These are phyloP conservation scores for Tiliqua scincoides DNA, from an alignment of 2,113 vertebrate genomes.

Conservation along the genomic window DNA sequence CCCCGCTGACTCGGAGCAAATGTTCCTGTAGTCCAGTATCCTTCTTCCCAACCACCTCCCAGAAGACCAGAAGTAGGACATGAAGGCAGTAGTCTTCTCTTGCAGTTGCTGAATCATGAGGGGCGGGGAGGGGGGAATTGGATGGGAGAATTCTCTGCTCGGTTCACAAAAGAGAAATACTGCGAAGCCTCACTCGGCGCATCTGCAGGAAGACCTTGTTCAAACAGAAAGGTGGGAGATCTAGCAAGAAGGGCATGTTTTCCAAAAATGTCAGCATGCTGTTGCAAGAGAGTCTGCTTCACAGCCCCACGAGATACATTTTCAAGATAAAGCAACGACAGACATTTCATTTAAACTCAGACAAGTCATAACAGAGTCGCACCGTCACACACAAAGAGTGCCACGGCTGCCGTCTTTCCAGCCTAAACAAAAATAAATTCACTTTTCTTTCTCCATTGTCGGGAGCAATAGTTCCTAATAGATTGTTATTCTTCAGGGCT, in stretches of 20 bases:
- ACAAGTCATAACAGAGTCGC: conserved; percentile 50
- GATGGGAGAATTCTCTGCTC: neutral
- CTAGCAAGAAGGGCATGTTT: neutral
- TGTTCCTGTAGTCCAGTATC: too few relatives aligned
- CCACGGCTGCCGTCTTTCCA: conserved; percentile 47
- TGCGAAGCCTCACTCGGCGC: neutral
- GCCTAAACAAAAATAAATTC: conserved; percentile 63
- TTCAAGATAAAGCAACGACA: conserved; percentile 51
- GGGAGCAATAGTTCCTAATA: conserved; percentile 7
- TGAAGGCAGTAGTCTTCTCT: too few relatives aligned
- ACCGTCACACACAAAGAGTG: conserved; percentile 31
- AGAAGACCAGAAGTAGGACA: too few relatives aligned
- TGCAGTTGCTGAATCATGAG: neutral
- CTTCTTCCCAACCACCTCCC: too few relatives aligned
- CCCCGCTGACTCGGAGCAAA: too few relatives aligned
- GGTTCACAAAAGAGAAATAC: conserved; percentile 35
- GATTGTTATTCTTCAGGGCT: conserved; percentile 10
- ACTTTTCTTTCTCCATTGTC: neutral
- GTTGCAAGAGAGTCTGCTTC: conserved; percentile 24
- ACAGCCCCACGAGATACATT: conserved; percentile 26
- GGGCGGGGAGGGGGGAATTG: neutral
- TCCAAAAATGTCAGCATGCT: conserved; percentile 34
- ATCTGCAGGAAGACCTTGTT: neutral
- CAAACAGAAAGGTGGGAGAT: conserved; percentile 24
- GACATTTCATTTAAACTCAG: conserved; percentile 43